These are phyloP conservation scores for Deroplatys truncata DNA, from an alignment of 2,888 invertebrate genomes.

Conservation along the genomic window DNA sequence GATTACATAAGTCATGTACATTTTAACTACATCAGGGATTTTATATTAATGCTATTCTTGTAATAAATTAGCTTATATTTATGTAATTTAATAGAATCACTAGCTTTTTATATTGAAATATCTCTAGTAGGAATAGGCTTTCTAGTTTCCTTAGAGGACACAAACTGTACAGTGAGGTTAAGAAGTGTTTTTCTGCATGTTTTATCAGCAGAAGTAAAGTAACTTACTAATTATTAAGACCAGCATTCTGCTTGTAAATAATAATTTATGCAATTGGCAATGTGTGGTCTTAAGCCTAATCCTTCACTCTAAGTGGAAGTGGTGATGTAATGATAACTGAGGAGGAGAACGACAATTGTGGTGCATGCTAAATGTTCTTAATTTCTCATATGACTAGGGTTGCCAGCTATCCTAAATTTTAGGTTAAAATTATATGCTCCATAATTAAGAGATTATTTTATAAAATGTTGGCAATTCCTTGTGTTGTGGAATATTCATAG, in stretches of 20 bases:
- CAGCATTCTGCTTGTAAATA: not conserved
- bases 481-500: too few relatives aligned
- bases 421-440: too few relatives aligned
- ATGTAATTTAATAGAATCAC: not conserved
- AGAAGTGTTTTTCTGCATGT: not conserved
- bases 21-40: not conserved
- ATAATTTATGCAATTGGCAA: not conserved
- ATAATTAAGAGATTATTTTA: too few relatives aligned
- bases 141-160: not conserved
- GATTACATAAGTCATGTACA: not conserved
- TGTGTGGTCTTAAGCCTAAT: not conserved
- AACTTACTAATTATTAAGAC: not conserved
- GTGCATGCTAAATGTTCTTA: too few relatives aligned
- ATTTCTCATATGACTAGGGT: too few relatives aligned
- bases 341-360: not conserved
- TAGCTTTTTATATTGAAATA: not conserved
- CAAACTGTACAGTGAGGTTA: not conserved
- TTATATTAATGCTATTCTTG: not conserved
- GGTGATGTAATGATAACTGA: not conserved
- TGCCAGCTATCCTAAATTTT: too few relatives aligned
- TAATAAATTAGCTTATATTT: not conserved
- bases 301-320: not conserved
- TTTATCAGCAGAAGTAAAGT: not conserved
- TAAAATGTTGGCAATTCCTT: too few relatives aligned
- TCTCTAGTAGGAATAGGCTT: not conserved